Conservation (phyloP, 2,888 invertebrate genomes). For the Pherbina coryleti region DNA sequence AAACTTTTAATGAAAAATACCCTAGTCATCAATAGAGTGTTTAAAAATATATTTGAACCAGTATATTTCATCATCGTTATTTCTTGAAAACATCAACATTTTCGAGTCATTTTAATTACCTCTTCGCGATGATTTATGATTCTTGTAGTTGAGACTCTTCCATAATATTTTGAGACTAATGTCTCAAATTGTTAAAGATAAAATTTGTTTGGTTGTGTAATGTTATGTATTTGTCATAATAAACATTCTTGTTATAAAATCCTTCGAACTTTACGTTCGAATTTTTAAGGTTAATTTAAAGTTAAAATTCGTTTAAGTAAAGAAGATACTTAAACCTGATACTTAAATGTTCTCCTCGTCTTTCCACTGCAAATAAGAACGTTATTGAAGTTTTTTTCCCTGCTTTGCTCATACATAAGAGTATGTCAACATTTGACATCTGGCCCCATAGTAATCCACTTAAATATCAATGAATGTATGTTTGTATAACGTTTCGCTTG, state of each 20-base stretch:
- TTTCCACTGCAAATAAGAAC: slow-evolving; percentile 11
- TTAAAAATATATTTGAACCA: too few relatives aligned
- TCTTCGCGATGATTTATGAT: slow-evolving; percentile 8
- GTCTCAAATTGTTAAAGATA: too few relatives aligned
- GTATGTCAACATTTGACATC: slow-evolving; percentile 46
- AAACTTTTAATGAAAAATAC: too few relatives aligned
- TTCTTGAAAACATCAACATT: too few relatives aligned
- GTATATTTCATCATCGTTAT: too few relatives aligned
- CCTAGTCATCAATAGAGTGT: too few relatives aligned
- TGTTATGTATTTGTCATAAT: too few relatives aligned
- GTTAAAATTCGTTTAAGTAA: too few relatives aligned
- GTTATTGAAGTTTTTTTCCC: slow-evolving; percentile 17
- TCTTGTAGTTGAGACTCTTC: neutral
- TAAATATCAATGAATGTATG: neutral
- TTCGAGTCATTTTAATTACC: neutral
- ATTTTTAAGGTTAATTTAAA: too few relatives aligned
- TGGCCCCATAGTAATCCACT: slow-evolving; percentile 40
- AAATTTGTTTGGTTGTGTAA: too few relatives aligned
- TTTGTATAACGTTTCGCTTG: neutral
- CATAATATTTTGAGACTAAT: neutral
- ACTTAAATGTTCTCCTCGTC: neutral
- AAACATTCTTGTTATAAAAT: too few relatives aligned
- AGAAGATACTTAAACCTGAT: slow-evolving; percentile 5
- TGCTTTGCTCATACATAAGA: slow-evolving; percentile 7
- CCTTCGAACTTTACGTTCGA: too few relatives aligned